These are phyloP conservation scores for Julus scanicus DNA, from an alignment of 2,888 invertebrate genomes.

Conservation along the genomic window DNA sequence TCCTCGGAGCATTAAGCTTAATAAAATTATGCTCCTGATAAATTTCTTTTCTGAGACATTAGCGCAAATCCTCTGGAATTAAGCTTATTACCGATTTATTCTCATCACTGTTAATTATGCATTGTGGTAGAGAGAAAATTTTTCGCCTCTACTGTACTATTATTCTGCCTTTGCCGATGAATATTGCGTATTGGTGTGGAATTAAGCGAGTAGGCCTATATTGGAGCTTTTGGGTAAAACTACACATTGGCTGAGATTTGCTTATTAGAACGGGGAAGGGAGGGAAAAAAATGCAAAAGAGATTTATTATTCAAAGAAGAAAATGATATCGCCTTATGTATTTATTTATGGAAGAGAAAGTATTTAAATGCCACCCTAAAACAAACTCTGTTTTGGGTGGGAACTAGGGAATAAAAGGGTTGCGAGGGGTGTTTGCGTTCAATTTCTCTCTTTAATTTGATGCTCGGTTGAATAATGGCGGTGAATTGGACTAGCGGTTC, in stretches of 20 bases:
- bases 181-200: conserved; percentile 27
- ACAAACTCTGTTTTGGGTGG: background rate
- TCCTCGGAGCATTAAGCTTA: background rate
- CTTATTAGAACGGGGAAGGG: background rate
- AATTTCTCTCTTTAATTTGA: conserved; percentile 48
- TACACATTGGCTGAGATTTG: background rate
- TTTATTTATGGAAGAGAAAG: background rate
- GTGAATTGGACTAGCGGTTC: conserved; percentile 47
- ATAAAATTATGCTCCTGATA: conserved; percentile 36
- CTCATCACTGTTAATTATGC: conserved; percentile 42
- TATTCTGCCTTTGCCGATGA: background rate
- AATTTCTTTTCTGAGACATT: conserved; percentile 16
- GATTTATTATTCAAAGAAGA: background rate
- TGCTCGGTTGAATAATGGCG: conserved; percentile 47
- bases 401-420: background rate
- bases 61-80: conserved; percentile 18
- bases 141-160: background rate
- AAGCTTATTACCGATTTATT: conserved; percentile 39
- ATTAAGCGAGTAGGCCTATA: background rate
- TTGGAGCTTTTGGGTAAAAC: background rate
- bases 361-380: background rate
- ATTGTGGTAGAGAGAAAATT: background rate
- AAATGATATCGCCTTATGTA: background rate
- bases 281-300: background rate
- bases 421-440: background rate